These are phyloP conservation scores for Bicyclus anynana DNA, from an alignment of 1,140 invertebrate genomes.

Conservation along the genomic window DNA sequence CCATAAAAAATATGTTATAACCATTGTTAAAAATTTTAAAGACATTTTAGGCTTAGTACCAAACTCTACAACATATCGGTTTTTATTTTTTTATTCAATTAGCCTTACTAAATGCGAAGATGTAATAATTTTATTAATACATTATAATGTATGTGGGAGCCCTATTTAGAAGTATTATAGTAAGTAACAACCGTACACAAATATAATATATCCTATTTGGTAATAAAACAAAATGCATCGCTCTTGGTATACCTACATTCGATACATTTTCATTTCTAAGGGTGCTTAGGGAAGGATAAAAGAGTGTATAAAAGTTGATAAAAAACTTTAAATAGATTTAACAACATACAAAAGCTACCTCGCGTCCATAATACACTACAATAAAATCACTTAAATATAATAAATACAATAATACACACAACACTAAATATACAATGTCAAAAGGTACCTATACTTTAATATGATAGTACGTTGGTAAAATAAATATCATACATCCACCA, in stretches of 20 bases:
- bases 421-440: constrained; percentile 47
- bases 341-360: constrained; percentile 76
- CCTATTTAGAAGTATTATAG: not conserved
- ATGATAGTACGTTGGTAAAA: not conserved
- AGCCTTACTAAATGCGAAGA: not conserved
- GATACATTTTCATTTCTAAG: constrained; percentile 43
- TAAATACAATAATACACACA: constrained; percentile 22
- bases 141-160: not conserved
- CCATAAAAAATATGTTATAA: no score
- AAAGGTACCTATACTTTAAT: constrained; percentile 15
- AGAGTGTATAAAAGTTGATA: constrained; percentile 75
- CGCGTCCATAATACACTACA: constrained; percentile 48
- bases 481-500: constrained; percentile 7
- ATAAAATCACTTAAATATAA: constrained; percentile 62
- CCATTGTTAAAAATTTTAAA: no score
- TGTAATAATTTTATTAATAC: not conserved
- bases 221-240: constrained; percentile 4
- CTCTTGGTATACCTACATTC: not conserved
- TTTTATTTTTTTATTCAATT: not conserved
- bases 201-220: not conserved
- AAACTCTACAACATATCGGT: no score
- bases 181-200: not conserved
- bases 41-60: no score
- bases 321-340: constrained; percentile 74
- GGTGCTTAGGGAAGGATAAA: constrained; percentile 74